phyloP scores from a whole-genome alignment of 2,113 vertebrate species.

The Channa argus region DNA sequence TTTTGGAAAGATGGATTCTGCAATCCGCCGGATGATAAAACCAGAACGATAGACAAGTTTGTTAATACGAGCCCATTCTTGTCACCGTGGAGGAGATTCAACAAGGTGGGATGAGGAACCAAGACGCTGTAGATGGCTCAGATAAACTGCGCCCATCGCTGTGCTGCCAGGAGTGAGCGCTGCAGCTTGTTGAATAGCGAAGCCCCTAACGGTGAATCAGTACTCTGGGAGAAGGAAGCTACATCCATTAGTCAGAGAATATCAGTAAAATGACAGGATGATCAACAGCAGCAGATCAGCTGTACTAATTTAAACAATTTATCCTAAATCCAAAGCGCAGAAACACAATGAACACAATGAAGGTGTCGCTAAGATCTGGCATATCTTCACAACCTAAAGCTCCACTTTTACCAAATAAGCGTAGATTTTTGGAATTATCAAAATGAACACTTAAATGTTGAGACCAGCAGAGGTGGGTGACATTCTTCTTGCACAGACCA shows the following conservation, averaged over 20 bases:
- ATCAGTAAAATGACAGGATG: constrained; percentile 12
- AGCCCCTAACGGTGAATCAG: constrained; percentile 42
- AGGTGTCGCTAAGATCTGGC: constrained; percentile 22
- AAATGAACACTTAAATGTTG: constrained; percentile 43
- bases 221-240: constrained; percentile 16
- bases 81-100: constrained; percentile 72
- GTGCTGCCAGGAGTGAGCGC: constrained; percentile 51
- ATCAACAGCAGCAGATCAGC: constrained; percentile 14
- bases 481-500: constrained; percentile 70
- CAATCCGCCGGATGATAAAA: constrained; percentile 22
- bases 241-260: constrained; percentile 59
- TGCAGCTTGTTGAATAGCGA: constrained; percentile 78
- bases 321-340: constrained; percentile 38
- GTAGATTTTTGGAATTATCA: not conserved
- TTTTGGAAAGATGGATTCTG: constrained; percentile 33
- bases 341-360: constrained; percentile 2
- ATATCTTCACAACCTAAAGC: constrained; percentile 18
- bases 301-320: constrained; percentile 43
- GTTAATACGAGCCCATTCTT: constrained; percentile 64
- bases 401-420: not conserved
- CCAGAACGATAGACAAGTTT: constrained; percentile 42
- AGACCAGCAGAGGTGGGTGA: constrained; percentile 78
- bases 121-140: constrained; percentile 55
- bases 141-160: constrained; percentile 73
- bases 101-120: constrained; percentile 70